Conservation (phyloP, 1,140 invertebrate species). For the Bombus sylvicola region DNA sequence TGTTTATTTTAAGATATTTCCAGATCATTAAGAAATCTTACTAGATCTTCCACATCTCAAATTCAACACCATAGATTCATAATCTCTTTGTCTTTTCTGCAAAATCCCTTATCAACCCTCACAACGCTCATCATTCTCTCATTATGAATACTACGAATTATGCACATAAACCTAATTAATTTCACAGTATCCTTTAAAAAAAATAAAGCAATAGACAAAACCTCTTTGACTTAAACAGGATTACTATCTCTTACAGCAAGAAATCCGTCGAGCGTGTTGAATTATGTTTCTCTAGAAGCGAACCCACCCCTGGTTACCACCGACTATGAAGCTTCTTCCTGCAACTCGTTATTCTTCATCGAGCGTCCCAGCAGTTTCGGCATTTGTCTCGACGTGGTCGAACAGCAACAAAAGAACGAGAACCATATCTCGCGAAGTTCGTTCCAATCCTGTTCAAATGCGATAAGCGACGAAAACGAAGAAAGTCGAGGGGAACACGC, state of each 20-base stretch:
- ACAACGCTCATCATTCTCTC: background rate
- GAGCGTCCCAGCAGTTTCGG: background rate
- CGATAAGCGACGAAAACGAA: background rate
- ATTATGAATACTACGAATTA: too few relatives aligned
- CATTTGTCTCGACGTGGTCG: background rate
- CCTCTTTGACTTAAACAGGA: background rate
- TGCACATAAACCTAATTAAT: background rate
- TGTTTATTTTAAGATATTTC: background rate
- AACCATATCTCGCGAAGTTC: background rate
- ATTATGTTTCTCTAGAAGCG: background rate
- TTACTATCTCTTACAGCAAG: background rate
- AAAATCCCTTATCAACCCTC: too few relatives aligned
- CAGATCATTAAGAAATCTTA: too few relatives aligned
- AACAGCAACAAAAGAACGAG: background rate
- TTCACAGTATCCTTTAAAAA: too few relatives aligned
- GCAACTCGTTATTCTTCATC: constrained; percentile 15
- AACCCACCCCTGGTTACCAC: background rate
- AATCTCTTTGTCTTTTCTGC: background rate
- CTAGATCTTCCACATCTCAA: background rate
- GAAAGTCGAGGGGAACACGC: background rate
- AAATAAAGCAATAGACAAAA: background rate
- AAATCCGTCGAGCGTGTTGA: background rate
- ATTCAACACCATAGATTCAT: background rate
- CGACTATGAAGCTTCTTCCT: background rate
- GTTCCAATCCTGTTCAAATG: background rate